Conservation (phyloP, 2,888 invertebrate species). For the Orthosia gracilis region DNA sequence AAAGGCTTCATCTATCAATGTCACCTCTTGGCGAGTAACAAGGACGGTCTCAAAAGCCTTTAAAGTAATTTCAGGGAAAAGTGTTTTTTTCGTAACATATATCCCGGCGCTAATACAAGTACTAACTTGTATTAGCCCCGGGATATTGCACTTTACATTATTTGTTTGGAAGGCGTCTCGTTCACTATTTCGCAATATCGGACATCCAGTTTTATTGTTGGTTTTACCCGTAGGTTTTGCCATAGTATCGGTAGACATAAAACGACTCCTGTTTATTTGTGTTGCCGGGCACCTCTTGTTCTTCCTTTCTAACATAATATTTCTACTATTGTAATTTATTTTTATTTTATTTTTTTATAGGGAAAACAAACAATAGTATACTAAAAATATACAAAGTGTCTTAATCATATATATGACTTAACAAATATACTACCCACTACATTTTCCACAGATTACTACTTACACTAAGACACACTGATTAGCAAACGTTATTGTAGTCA, state of each 20-base stretch:
- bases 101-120: too few species aligned
- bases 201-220: background rate
- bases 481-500: too few species aligned
- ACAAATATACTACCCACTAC: too few species aligned
- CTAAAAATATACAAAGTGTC: too few species aligned
- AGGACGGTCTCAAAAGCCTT: conserved; percentile 35
- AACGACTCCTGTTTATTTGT: conserved; percentile 2
- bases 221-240: background rate
- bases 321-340: background rate
- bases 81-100: conserved; percentile 15
- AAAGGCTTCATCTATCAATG: conserved; percentile 56
- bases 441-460: too few species aligned
- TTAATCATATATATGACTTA: too few species aligned
- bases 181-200: background rate
- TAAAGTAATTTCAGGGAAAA: conserved; percentile 19
- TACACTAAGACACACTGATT: too few species aligned
- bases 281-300: background rate
- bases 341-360: too few species aligned
- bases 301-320: background rate
- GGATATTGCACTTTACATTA: background rate
- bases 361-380: too few species aligned
- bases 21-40: conserved; percentile 44
- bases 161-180: background rate
- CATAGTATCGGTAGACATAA: background rate
- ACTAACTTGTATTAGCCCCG: background rate